Conservation (phyloP, 2,888 invertebrate genomes). For the Linhomoeus sp. region DNA sequence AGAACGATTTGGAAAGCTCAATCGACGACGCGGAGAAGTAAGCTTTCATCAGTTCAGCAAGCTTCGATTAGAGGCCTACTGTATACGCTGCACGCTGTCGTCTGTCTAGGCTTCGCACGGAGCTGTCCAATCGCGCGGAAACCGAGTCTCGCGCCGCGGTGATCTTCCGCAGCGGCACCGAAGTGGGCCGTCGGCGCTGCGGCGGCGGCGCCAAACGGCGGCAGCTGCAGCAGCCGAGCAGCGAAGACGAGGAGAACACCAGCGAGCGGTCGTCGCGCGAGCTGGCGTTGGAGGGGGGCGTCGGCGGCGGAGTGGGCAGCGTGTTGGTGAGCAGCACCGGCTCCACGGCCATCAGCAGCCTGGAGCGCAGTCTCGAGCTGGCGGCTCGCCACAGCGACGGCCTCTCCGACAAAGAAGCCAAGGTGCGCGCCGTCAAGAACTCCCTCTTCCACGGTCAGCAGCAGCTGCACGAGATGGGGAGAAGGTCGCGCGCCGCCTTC, state of each 20-base stretch:
- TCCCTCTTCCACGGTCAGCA: no score
- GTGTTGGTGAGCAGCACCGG: constrained; percentile 5
- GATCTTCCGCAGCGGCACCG: no score
- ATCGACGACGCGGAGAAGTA: not conserved
- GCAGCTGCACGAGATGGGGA: no score
- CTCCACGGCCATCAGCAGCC: constrained; percentile 6
- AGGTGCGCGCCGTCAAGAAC: constrained; percentile 13
- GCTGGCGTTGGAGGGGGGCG: no score
- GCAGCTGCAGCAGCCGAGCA: not conserved
- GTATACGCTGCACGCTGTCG: not conserved
- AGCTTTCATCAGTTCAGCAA: no score
- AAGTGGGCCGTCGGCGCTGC: no score
- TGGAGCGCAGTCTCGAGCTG: constrained; percentile 7
- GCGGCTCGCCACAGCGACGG: constrained; percentile 20
- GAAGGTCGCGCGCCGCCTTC: no score
- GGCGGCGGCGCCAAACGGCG: not conserved
- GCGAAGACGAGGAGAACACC: constrained; percentile 4
- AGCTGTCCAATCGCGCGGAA: no score
- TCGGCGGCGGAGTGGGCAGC: no score
- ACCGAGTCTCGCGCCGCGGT: no score
- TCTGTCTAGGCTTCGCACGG: no score
- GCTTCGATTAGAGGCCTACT: not conserved
- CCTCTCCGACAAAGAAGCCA: constrained; percentile 21
- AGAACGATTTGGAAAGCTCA: not conserved
- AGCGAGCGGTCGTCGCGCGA: constrained; percentile 3